Conservation (phyloP, 2,888 invertebrate species). For the Thera obeliscata region DNA sequence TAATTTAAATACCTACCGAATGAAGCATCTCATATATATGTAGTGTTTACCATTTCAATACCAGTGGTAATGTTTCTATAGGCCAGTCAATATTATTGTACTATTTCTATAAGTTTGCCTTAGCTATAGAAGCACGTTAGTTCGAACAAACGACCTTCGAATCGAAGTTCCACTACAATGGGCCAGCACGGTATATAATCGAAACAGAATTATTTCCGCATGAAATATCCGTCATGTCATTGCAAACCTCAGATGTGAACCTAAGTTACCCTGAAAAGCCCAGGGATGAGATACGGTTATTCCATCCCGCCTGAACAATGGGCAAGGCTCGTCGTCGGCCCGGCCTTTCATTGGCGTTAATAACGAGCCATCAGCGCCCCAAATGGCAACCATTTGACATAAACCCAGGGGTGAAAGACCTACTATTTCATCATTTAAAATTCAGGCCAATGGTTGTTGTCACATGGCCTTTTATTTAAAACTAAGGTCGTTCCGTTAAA, state of each 20-base stretch:
- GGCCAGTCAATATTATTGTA: background rate
- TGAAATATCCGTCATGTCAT: conserved; percentile 43
- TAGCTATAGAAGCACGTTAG: no score
- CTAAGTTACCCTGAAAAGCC: conserved; percentile 18
- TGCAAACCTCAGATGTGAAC: conserved; percentile 3
- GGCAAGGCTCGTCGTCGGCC: conserved; percentile 43
- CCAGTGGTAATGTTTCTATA: background rate
- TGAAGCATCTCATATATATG: no score
- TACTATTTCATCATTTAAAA: conserved; percentile 52
- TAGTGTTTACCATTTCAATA: background rate
- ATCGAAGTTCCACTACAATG: background rate
- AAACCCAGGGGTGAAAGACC: conserved; percentile 51
- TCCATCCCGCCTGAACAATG: conserved; percentile 59
- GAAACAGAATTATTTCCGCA: conserved; percentile 16
- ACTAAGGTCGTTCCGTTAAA: conserved; percentile 23
- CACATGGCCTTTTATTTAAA: conserved; percentile 35
- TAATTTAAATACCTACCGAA: no score
- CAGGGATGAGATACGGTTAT: conserved; percentile 35
- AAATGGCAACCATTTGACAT: conserved; percentile 50
- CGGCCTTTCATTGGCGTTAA: conserved; percentile 54
- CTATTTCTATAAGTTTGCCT: no score
- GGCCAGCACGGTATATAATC: background rate
- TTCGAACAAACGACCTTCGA: background rate
- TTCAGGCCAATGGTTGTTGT: conserved; percentile 59
- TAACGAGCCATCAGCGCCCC: conserved; percentile 52